Conservation (phyloP, 2,888 invertebrate species). For the Drosophila imparisetae region DNA sequence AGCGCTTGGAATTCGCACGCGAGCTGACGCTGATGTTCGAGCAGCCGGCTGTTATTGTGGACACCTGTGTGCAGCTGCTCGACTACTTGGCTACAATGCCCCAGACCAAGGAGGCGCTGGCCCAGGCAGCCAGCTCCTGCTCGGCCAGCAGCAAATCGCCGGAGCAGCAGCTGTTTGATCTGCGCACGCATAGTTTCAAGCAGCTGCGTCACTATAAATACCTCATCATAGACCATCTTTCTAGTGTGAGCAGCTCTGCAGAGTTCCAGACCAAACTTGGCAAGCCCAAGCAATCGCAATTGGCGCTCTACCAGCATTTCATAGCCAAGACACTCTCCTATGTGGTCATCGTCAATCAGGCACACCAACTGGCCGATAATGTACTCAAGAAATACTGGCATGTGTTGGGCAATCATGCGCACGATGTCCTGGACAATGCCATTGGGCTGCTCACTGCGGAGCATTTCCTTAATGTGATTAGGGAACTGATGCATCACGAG, state of each 20-base stretch:
- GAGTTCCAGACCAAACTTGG: constrained; percentile 89
- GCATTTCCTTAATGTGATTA: constrained; percentile 92
- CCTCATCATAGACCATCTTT: constrained; percentile 90
- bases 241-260: constrained; percentile 89
- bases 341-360: constrained; percentile 88
- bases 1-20: constrained; percentile 88
- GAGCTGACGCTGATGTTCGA: constrained; percentile 89
- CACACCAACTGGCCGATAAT: constrained; percentile 85
- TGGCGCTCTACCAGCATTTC: constrained; percentile 88
- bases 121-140: constrained; percentile 49
- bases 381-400: constrained; percentile 91
- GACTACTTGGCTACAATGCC: constrained; percentile 89
- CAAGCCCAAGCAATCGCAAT: constrained; percentile 85
- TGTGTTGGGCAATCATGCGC: constrained; percentile 90
- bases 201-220: constrained; percentile 94
- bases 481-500: constrained; percentile 90
- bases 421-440: constrained; percentile 92
- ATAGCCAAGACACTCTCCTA: constrained; percentile 89
- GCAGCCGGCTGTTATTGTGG: constrained; percentile 87
- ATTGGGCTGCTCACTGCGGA: constrained; percentile 91
- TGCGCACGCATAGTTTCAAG: constrained; percentile 88
- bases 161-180: constrained; percentile 86
- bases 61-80: constrained; percentile 88
- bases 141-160: constrained; percentile 15
- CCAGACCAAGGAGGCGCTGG: constrained; percentile 85